These are phyloP conservation scores for Dione vanillae DNA, from an alignment of 2,888 invertebrate genomes.

Conservation along the genomic window DNA sequence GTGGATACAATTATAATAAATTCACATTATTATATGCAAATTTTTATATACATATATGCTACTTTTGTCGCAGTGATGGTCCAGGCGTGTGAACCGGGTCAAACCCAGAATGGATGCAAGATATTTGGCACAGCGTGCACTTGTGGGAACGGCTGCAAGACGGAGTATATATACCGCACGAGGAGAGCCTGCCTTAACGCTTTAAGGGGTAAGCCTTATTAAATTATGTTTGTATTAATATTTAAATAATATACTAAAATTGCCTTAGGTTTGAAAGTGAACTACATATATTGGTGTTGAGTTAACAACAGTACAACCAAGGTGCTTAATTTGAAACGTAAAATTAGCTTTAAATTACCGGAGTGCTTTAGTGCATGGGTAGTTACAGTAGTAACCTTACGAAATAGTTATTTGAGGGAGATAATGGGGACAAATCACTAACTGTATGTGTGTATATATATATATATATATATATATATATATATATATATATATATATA, in stretches of 20 bases:
- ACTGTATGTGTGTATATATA: not conserved
- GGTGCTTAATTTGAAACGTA: no score
- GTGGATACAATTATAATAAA: no score
- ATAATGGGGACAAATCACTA: not conserved
- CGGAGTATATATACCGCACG: slow-evolving; percentile 86
- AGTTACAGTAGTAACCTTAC: not conserved
- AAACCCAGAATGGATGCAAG: slow-evolving; percentile 86
- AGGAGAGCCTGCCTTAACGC: slow-evolving; percentile 86
- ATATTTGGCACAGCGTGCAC: slow-evolving; percentile 85
- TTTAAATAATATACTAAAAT: no score
- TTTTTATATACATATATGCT: no score
- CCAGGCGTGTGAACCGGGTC: slow-evolving; percentile 82
- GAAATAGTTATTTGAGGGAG: slow-evolving; percentile 9
- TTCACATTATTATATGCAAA: no score
- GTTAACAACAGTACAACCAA: no score
- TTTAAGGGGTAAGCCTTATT: slow-evolving; percentile 80
- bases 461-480: not conserved
- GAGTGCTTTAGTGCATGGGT: not conserved
- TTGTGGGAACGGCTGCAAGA: slow-evolving; percentile 87
- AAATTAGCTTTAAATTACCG: no score
- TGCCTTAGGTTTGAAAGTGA: no score
- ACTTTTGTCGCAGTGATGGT: slow-evolving; percentile 56
- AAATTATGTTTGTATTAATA: no score
- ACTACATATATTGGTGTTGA: no score
- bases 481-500: no score